Base-by-base conservation (phyloP, 2,113 vertebrate genomes). In the Edolisoma coerulescens region DNA sequence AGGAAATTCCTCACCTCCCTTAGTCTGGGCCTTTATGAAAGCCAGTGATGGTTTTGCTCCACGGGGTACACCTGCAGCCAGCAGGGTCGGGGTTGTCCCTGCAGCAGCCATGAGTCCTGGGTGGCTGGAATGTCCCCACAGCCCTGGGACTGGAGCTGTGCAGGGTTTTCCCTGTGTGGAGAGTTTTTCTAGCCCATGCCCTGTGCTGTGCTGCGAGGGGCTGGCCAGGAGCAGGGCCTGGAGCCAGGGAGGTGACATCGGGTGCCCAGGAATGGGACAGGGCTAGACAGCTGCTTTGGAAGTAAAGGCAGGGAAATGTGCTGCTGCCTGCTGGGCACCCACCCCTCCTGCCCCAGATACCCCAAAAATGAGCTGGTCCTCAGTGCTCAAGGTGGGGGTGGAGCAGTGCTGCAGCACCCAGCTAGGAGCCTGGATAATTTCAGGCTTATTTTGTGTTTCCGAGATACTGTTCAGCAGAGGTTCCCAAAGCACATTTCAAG, bases 211-310 rank as follows among this genome's bases (percentile, higher is more conserved):
- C 80, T 39, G 65, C 12, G 7, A 17, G 60, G 37, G 49, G 10
- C 30, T 70, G 54, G 18, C 37, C 1, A 4, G 45, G n/a, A 16
- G 3, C 44, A 33, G 80, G 35, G 60, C 71, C 42, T 24, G 13
- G 37, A 78, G 68, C 52, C 41, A 5, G 3, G 4, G 44, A n/a
- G 73, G 37, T 57, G 35, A 4, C 6, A 1, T 3, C 0, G 0
- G 44, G 17, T 56, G 23, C 22, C 50, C 42, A 7, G 52, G 20
- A 37, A 44, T 17, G 56, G n/a, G 70, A 21, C 47, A 75, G 56
- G 50, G 37, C 10, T 35, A 52, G 54, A 16, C 0, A 0, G 33
- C 44, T 89, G 41, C 47, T 81, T 24, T 9, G 27, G 41, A 21
- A 30, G 16, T 5, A 26, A 57, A 70, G 57, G 45, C 44, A 74